Evolutionary conservation across 92 coral and sea anemone species (phyloP).

Genomic region (Palythoa caribaeorum): DNA sequence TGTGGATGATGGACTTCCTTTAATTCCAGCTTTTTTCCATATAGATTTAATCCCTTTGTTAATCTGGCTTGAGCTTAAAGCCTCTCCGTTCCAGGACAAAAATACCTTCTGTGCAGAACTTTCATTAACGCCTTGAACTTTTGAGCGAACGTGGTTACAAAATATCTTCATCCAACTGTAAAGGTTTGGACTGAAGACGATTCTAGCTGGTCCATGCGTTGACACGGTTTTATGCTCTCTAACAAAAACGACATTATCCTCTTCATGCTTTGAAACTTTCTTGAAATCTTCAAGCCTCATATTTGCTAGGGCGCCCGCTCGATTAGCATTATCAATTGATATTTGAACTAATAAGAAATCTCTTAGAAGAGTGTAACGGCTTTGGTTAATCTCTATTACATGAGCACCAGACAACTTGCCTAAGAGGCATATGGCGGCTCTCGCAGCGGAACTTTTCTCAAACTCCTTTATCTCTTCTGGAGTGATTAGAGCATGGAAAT

Average conservation of each 20-base stretch:
- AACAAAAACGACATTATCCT: conserved; percentile 42
- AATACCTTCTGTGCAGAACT: conserved; percentile 33
- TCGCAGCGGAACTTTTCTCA: conserved; percentile 55
- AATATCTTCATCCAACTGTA: conserved; percentile 42
- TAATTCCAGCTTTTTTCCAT: conserved; percentile 58
- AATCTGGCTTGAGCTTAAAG: conserved; percentile 54
- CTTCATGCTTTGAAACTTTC: conserved; percentile 36
- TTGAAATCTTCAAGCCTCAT: conserved; percentile 59
- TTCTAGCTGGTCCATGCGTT: conserved; percentile 68
- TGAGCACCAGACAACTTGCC: too few relatives aligned
- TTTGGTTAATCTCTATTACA: conserved; percentile 29
- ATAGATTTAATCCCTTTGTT: conserved; percentile 16
- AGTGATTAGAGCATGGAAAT: conserved; percentile 32
- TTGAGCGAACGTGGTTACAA: conserved; percentile 15
- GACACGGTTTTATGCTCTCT: conserved; percentile 62
- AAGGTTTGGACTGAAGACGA: conserved; percentile 49
- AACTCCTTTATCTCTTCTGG: conserved; percentile 57
- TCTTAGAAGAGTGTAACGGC: conserved; percentile 60
- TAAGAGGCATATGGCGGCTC: conserved; percentile 23
- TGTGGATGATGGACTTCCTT: conserved; percentile 49
- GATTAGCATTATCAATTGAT: conserved; percentile 26
- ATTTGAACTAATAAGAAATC: conserved; percentile 56
- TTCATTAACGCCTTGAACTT: conserved; percentile 15
- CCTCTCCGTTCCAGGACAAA: conserved; percentile 55
- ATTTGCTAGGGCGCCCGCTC: conserved; percentile 65